Base-by-base conservation (phyloP, 1,140 invertebrate species). In the Meteorus sp. region DNA sequence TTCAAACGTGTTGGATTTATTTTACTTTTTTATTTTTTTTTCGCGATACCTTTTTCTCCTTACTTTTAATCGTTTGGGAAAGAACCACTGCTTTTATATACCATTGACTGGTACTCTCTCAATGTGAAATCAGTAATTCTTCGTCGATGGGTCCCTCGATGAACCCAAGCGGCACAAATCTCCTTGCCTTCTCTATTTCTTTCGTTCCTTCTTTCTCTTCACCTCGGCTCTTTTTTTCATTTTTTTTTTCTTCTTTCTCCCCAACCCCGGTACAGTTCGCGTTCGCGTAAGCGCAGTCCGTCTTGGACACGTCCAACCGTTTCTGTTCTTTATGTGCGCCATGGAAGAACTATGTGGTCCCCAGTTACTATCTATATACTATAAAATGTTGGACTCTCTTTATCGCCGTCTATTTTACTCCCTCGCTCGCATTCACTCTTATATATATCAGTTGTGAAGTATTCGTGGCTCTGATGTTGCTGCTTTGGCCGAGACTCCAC, bases 261-360 rank as follows among this genome's bases (percentile, higher is more conserved):
- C 33, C 47, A 29, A 13, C 48, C 31, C 44, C 37, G 54, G 50
- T 56, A 65, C 67, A 71, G 71, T 75, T 68, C 69, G 66, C 60
- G 62, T 69, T 56, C 70, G 66, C 67, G 72, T 72, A 72, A 72
- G 66, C 66, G 71, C 66, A 69, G 71, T 75, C 62, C 71, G 67
- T 75, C 72, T 77, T 73, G 67, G 65, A 69, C 69, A 71, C 67
- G 66, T 74, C 68, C 64, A 54, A 69, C 64, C 68, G 65, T 74
- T 71, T 63, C 66, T 65, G 67, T 71, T 73, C 73, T 75, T 76
- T 74, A 74, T 74, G 69, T 76, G 65, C 59, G 33, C 59, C 51
- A 60, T 51, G 44, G 31, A 68, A 73, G 72, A 75, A 64, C 65
- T 71, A 73, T 71, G 63, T 66, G 48, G 64, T 63, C 64, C 64